These are phyloP conservation scores for Diarsia dahlii DNA, from an alignment of 2,888 invertebrate species.

Conservation along the genomic window DNA sequence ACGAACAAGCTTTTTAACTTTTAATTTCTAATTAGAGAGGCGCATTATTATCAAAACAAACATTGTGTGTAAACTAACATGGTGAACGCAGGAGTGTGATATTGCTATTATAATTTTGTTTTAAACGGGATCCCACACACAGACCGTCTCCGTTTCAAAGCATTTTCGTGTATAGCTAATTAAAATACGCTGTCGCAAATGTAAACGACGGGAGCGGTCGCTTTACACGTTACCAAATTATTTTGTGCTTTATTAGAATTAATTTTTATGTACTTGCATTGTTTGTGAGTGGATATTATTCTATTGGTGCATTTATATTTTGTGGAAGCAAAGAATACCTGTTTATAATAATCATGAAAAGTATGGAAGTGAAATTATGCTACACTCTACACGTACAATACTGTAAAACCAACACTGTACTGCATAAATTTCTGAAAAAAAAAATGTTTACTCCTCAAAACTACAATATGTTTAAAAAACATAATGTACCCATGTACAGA, in stretches of 20 bases:
- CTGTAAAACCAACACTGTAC: background rate
- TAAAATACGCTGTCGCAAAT: slow-evolving; percentile 88
- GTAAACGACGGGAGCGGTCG: slow-evolving; percentile 78
- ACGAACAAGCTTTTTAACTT: slow-evolving; percentile 78
- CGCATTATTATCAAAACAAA: slow-evolving; percentile 72
- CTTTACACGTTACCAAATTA: slow-evolving; percentile 76
- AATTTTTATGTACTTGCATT: slow-evolving; percentile 73
- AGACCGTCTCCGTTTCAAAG: slow-evolving; percentile 82
- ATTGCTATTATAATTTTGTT: slow-evolving; percentile 83
- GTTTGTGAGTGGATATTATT: slow-evolving; percentile 15
- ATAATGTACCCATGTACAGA: no score
- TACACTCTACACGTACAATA: no score
- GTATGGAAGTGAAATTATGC: no score
- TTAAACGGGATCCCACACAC: slow-evolving; percentile 73
- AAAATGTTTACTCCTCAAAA: background rate
- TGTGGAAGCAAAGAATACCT: background rate
- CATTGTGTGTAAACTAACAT: slow-evolving; percentile 74
- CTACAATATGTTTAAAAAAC: background rate
- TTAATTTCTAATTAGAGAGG: slow-evolving; percentile 77
- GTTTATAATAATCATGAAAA: background rate
- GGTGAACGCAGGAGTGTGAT: slow-evolving; percentile 78
- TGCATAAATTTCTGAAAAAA: no score
- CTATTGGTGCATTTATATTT: background rate
- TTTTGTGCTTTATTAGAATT: slow-evolving; percentile 83
- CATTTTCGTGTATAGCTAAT: slow-evolving; percentile 90